Percentiles rank a stretch among this genome's conserved stretches.
phyloP scores from a whole-genome alignment of 2,113 vertebrate species.

The Morone chrysops region DNA sequence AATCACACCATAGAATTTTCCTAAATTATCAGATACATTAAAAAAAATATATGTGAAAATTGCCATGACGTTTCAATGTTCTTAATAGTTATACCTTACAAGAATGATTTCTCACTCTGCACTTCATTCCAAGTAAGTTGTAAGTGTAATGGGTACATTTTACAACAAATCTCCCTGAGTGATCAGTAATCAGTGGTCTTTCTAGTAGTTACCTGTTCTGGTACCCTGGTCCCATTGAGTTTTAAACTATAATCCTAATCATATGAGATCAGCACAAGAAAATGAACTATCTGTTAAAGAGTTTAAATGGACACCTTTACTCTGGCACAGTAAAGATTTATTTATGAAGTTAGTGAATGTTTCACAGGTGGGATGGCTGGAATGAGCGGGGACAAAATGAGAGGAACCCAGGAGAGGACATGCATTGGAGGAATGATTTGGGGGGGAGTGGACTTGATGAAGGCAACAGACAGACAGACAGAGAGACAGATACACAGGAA shows the following conservation, averaged over 20 bases:
- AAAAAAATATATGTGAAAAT: neutral
- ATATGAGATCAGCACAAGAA: neutral
- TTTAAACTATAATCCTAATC: neutral
- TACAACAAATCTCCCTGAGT: neutral
- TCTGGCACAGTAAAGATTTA: conserved; percentile 25
- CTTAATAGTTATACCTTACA: neutral
- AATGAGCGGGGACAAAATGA: conserved; percentile 47
- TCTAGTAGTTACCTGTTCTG: neutral
- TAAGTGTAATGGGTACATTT: neutral
- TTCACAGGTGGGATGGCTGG: conserved; percentile 43
- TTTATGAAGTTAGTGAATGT: conserved; percentile 34
- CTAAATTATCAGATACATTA: conserved; percentile 5
- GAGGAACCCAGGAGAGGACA: conserved; percentile 20
- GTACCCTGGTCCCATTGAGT: neutral
- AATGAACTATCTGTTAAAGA: neutral
- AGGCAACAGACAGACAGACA: conserved; percentile 48
- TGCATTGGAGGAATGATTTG: conserved; percentile 46
- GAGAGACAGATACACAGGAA: conserved; percentile 44
- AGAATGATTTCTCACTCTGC: neutral
- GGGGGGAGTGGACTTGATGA: conserved; percentile 43
- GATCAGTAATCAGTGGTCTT: neutral
- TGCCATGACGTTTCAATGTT: neutral
- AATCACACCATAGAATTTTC: neutral
- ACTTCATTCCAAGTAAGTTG: neutral
- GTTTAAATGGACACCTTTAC: neutral